Conservation (phyloP, 2,113 vertebrate genomes). For the Myrmophylax atrothorax region DNA sequence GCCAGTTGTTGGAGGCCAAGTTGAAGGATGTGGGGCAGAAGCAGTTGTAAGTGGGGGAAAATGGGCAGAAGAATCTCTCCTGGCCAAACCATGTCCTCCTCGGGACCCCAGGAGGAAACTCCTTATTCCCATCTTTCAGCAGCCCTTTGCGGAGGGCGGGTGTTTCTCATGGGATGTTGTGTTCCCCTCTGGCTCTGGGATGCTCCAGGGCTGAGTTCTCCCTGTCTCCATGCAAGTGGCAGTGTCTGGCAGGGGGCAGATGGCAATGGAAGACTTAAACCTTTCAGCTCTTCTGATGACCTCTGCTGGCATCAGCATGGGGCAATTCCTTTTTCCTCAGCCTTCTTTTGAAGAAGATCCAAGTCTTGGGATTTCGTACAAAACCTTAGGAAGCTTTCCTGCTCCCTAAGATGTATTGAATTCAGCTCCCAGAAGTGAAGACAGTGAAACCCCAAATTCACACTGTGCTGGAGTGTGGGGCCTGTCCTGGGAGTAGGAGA, state of each 20-base stretch:
- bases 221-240: fast-evolving
- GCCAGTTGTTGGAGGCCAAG: neutral
- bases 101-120: neutral
- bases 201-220: neutral
- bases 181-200: neutral
- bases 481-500: neutral
- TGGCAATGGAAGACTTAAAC: conserved; percentile 41
- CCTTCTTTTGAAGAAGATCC: conserved; percentile 58
- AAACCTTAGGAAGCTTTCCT: neutral
- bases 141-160: neutral
- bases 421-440: conserved; percentile 10
- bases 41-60: fast-evolving
- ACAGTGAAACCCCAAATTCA: neutral
- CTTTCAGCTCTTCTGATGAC: conserved; percentile 57
- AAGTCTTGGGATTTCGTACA: conserved; percentile 18
- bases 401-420: neutral
- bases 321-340: conserved; percentile 36
- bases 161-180: neutral
- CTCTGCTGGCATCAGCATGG: conserved; percentile 58
- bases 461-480: neutral
- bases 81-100: neutral
- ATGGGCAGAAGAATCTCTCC: neutral
- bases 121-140: neutral
- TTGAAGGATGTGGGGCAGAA: neutral
- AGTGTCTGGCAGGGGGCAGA: neutral